Evolutionary conservation across 2,888 invertebrate species (phyloP).

Genomic region (Lampropteryx suffumata): DNA sequence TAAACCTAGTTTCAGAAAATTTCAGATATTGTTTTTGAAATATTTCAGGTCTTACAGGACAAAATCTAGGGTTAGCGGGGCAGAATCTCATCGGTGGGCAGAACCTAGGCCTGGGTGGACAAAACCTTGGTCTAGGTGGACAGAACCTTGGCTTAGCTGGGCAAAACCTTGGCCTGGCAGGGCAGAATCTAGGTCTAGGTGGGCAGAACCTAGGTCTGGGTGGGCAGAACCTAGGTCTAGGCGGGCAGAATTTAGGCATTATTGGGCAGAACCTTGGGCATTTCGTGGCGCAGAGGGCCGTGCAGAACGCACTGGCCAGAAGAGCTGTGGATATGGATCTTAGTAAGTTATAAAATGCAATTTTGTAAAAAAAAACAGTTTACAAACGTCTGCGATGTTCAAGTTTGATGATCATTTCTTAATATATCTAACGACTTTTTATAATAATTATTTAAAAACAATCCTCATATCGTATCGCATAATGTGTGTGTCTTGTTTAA

Average conservation of each 20-base stretch:
- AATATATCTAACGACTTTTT: too few relatives aligned
- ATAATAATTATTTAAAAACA: too few relatives aligned
- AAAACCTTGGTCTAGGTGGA: conserved; percentile 46
- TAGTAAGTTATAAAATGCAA: conserved; percentile 14
- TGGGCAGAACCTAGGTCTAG: conserved; percentile 51
- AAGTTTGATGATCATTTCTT: too few relatives aligned
- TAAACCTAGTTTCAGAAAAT: too few relatives aligned
- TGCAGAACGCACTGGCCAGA: conserved; percentile 70
- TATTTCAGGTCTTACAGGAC: conserved; percentile 60
- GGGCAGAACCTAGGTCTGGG: conserved; percentile 50
- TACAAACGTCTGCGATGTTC: too few relatives aligned
- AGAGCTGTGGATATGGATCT: conserved; percentile 66
- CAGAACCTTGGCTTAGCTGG: conserved; percentile 53
- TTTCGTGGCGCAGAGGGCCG: conserved; percentile 66
- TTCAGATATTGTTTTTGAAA: too few relatives aligned
- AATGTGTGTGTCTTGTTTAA: too few relatives aligned
- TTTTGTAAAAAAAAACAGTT: too few relatives aligned
- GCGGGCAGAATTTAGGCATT: conserved; percentile 60
- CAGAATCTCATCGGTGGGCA: conserved; percentile 58
- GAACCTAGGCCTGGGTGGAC: conserved; percentile 52
- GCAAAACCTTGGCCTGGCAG: conserved; percentile 46
- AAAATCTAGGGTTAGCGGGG: conserved; percentile 48
- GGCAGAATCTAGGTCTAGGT: conserved; percentile 53
- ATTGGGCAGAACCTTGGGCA: conserved; percentile 66
- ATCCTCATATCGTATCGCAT: too few relatives aligned